A percentile compares a stretch with the other conserved stretches of the same genome.
Conservation (phyloP, 1,140 invertebrate genomes). For the Heterodera carotae region DNA sequence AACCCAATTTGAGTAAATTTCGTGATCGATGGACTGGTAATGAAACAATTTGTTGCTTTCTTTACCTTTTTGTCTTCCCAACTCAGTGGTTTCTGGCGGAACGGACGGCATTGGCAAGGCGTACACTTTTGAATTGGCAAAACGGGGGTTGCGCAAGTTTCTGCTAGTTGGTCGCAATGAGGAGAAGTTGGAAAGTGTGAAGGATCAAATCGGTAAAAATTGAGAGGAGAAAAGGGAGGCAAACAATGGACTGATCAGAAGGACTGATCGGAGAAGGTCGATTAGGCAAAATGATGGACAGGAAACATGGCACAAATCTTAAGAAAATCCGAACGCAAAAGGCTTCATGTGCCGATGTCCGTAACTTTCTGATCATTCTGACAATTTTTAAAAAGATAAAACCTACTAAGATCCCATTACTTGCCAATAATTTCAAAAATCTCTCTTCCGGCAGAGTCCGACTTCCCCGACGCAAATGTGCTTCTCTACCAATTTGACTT, state of each 20-base stretch:
- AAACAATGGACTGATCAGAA: neutral
- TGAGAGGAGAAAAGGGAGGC: neutral
- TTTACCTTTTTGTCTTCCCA: neutral
- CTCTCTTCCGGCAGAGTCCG: constrained; percentile 40
- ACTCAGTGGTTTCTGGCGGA: constrained; percentile 54
- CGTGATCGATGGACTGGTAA: constrained; percentile 42
- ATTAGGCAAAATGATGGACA: no score
- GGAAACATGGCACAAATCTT: no score
- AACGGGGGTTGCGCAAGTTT: constrained; percentile 51
- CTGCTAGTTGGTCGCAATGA: constrained; percentile 50
- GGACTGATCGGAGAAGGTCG: no score
- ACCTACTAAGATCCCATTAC: neutral
- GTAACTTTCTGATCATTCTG: no score
- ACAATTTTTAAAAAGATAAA: no score
- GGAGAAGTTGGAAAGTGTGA: constrained; percentile 50
- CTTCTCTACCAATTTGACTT: constrained; percentile 59
- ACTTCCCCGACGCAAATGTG: constrained; percentile 44
- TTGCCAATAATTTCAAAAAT: constrained; percentile 22
- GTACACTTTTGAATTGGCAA: constrained; percentile 53
- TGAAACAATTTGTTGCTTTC: constrained; percentile 8
- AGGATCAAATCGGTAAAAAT: constrained; percentile 46
- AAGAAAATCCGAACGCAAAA: constrained; percentile 14
- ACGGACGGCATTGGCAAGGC: constrained; percentile 57
- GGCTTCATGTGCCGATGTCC: neutral
- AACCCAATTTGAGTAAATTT: constrained; percentile 36